These are phyloP conservation scores for zebrafish (Danio rerio) DNA, from an alignment of 2,113 vertebrate species.

Conservation along the genomic window GRCz12tu NC_133182.1:23510501-23511000, in stretches of 20 bases:
- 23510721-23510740: constrained; percentile 95
- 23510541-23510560: too few species aligned
- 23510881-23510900: neutral
- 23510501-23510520: too few species aligned
- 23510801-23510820: constrained; percentile 91
- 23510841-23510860: constrained; percentile 92
- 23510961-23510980: too few species aligned
- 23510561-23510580: too few species aligned
- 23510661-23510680: neutral
- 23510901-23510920: neutral
- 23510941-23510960: neutral
- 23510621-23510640: too few species aligned
- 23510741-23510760: constrained; percentile 92
- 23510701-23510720: constrained; percentile 93
- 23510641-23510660: neutral
- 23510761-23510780: constrained; percentile 90
- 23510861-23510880: constrained; percentile 47
- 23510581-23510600: too few species aligned
- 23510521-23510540: too few species aligned
- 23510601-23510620: too few species aligned
- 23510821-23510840: constrained; percentile 90
- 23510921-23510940: neutral
- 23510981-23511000: too few species aligned
- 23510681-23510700: constrained; percentile 66
- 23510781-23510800: constrained; percentile 92